Conservation (phyloP, 2,113 vertebrate genomes). For the Bombycilla garrulus region DNA sequence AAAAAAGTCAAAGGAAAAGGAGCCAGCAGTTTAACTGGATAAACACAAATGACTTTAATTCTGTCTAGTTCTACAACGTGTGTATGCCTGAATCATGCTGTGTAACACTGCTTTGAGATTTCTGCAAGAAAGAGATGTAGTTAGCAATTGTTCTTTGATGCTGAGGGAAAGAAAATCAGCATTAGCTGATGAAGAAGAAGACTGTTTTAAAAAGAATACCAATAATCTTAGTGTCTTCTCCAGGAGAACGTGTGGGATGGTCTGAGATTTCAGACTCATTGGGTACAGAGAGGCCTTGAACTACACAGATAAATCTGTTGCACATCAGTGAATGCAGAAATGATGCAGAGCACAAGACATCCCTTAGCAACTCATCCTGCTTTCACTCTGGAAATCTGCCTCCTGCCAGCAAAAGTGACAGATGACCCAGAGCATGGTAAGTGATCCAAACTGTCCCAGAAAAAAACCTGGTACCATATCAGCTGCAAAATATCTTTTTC, state of each 20-base stretch:
- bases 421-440: neutral
- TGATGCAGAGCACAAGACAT: neutral
- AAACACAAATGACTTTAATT: conserved; percentile 8
- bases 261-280: neutral
- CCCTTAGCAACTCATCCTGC: neutral
- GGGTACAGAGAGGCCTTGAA: neutral
- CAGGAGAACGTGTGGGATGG: neutral
- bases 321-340: conserved; percentile 10
- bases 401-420: neutral
- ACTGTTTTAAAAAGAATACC: neutral
- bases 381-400: neutral
- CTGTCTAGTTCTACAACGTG: neutral
- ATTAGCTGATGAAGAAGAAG: neutral
- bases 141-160: neutral
- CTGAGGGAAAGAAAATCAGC: neutral
- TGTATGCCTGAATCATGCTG: neutral
- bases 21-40: neutral
- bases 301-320: neutral
- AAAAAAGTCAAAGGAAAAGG: neutral
- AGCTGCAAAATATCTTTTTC: neutral
- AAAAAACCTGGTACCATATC: neutral
- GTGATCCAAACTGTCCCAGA: neutral
- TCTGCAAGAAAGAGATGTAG: neutral
- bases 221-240: neutral
- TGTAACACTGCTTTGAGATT: neutral